Evolutionary conservation across 2,113 vertebrate species (phyloP).

Genomic region (Lepus timidus): DNA sequence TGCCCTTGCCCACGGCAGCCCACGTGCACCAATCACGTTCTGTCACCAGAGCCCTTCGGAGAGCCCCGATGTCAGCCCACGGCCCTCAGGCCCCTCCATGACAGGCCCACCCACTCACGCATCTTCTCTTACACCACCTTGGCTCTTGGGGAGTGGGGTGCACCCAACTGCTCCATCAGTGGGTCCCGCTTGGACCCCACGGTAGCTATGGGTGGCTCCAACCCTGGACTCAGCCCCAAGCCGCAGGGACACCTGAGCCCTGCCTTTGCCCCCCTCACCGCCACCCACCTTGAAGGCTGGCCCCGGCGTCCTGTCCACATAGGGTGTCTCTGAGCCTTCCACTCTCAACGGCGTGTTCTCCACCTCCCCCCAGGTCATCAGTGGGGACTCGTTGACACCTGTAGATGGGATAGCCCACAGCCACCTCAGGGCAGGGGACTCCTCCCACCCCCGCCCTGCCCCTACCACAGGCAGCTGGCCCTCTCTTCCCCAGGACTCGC

Average conservation of each 20-base stretch:
- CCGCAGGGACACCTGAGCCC: accelerated
- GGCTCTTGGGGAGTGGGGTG: not conserved
- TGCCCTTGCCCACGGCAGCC: not conserved
- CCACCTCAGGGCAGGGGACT: not conserved
- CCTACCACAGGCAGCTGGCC: not conserved
- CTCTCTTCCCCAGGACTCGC: not conserved
- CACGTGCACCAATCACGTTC: not conserved
- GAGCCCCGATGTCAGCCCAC: accelerated
- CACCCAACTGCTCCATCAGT: accelerated
- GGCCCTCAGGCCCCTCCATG: not conserved
- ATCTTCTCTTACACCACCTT: not conserved
- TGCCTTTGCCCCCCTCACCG: not conserved
- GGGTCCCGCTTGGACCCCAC: not conserved
- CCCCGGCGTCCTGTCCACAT: conserved; percentile 95
- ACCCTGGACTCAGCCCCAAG: not conserved
- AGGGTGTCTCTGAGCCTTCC: conserved; percentile 94
- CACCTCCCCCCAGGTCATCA: conserved; percentile 99
- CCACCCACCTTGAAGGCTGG: conserved; percentile 96
- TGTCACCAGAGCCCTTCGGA: not conserved
- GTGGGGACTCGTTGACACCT: conserved; percentile 96
- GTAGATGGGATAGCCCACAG: not conserved
- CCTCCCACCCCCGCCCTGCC: too few relatives aligned
- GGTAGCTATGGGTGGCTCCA: not conserved
- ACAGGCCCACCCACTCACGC: not conserved
- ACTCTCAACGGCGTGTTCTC: conserved; percentile 97